Percentiles rank a stretch among this genome's conserved stretches.
Evolutionary conservation across 2,888 invertebrate genomes (phyloP).

Genomic region (Balanococcus diminutus): DNA sequence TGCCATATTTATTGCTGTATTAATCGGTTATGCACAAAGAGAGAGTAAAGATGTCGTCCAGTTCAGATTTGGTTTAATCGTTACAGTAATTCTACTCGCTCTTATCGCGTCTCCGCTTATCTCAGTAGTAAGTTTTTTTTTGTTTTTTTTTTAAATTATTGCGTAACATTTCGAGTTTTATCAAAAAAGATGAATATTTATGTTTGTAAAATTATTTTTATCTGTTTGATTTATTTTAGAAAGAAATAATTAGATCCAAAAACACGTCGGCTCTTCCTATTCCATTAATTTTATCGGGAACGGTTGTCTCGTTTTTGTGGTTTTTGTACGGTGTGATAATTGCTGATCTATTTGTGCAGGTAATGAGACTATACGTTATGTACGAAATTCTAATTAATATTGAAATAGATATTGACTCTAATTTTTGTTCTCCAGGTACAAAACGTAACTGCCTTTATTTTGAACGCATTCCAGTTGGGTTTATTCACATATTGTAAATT

Average conservation of each 20-base stretch:
- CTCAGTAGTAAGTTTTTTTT: slow-evolving; percentile 67
- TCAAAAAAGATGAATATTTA: neutral
- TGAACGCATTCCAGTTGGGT: slow-evolving; percentile 70
- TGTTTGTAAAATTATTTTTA: neutral
- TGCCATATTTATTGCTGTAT: slow-evolving; percentile 66
- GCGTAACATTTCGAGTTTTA: neutral
- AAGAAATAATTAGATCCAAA: slow-evolving; percentile 76
- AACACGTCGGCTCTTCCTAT: slow-evolving; percentile 88
- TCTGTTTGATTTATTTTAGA: slow-evolving; percentile 65
- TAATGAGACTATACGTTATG: slow-evolving; percentile 60
- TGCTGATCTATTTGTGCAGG: slow-evolving; percentile 76
- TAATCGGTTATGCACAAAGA: slow-evolving; percentile 70
- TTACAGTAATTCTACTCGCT: slow-evolving; percentile 71
- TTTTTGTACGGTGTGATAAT: slow-evolving; percentile 79
- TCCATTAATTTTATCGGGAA: slow-evolving; percentile 82
- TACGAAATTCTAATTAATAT: neutral
- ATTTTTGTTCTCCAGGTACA: slow-evolving; percentile 68
- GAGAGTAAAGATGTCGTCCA: slow-evolving; percentile 72
- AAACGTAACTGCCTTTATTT: slow-evolving; percentile 70
- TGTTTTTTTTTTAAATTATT: slow-evolving; percentile 56
- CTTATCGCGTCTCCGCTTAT: slow-evolving; percentile 75
- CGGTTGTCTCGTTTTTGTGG: slow-evolving; percentile 80
- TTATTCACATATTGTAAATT: slow-evolving; percentile 62
- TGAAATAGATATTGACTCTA: neutral
- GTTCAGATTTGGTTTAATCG: slow-evolving; percentile 73